phyloP scores from a whole-genome alignment of 2,113 vertebrate species.

The Pluvialis apricaria region DNA sequence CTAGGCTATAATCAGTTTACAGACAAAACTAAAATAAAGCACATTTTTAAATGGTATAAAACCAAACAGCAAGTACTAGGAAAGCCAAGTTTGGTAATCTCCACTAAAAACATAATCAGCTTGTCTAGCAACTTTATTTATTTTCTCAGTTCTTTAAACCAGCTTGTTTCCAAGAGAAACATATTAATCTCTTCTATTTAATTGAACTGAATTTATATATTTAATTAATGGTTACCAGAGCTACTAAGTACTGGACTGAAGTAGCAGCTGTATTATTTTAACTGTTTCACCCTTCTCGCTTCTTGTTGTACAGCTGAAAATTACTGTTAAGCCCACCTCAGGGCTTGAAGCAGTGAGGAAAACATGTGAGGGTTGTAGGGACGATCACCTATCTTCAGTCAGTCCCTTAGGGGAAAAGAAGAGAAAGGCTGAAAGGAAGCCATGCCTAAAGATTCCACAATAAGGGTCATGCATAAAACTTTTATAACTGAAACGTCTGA shows the following conservation, averaged over 20 bases:
- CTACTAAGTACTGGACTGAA: background rate
- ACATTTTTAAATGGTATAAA: background rate
- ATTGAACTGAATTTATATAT: background rate
- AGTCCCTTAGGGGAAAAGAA: background rate
- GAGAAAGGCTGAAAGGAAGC: background rate
- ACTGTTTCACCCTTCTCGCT: background rate
- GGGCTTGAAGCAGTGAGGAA: background rate
- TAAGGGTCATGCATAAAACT: background rate
- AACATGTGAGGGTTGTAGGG: background rate
- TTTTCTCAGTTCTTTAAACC: slow-evolving; percentile 27
- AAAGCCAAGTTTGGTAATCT: slow-evolving; percentile 23
- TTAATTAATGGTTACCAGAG: slow-evolving; percentile 35
- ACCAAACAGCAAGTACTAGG: background rate
- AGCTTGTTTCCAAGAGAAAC: slow-evolving; percentile 11
- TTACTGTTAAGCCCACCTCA: background rate
- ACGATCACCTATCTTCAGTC: background rate
- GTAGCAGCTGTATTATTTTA: background rate
- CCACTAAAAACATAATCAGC: slow-evolving; percentile 19
- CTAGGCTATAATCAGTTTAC: background rate
- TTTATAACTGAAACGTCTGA: background rate
- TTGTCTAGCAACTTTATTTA: slow-evolving; percentile 35
- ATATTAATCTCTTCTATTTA: slow-evolving; percentile 52
- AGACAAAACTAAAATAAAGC: background rate
- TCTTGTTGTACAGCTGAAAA: background rate
- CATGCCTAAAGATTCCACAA: background rate